Evolutionary conservation across 2,113 vertebrate genomes (phyloP).

Genomic region (Mus musculus): DNA sequence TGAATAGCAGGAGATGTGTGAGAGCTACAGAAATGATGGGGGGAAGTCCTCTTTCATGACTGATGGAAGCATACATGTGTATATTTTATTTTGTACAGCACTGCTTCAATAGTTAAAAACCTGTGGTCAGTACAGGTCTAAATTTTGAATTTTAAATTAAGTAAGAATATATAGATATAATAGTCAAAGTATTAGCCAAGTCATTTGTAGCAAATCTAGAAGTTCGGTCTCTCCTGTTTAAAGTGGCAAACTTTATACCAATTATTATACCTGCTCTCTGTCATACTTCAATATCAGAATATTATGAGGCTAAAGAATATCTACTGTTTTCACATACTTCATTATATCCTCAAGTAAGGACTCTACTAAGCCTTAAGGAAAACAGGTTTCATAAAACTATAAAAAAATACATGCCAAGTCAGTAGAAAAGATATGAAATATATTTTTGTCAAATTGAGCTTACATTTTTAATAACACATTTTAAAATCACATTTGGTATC

Average conservation of each 20-base stretch:
- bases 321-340: not conserved
- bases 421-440: conserved; percentile 55
- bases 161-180: not conserved
- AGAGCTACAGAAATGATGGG: fast-evolving
- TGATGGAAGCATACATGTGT: not conserved
- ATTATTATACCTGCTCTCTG: not conserved
- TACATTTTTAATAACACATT: conserved; percentile 78
- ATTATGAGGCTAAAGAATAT: not conserved
- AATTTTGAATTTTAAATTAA: not conserved
- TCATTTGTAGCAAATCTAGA: not conserved
- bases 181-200: not conserved
- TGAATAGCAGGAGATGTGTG: not conserved
- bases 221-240: not conserved
- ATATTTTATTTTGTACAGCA: not conserved
- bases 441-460: conserved; percentile 66
- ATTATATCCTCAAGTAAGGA: not conserved
- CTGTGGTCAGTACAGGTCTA: not conserved
- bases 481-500: conserved; percentile 69
- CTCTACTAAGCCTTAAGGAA: not conserved
- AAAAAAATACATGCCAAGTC: conserved; percentile 48
- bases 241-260: not conserved
- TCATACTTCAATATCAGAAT: not conserved
- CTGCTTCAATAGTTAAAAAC: not conserved
- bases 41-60: not conserved
- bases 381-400: conserved; percentile 14